Evolutionary conservation across 1,140 invertebrate species (phyloP).

Genomic region (Nymphalis io): DNA sequence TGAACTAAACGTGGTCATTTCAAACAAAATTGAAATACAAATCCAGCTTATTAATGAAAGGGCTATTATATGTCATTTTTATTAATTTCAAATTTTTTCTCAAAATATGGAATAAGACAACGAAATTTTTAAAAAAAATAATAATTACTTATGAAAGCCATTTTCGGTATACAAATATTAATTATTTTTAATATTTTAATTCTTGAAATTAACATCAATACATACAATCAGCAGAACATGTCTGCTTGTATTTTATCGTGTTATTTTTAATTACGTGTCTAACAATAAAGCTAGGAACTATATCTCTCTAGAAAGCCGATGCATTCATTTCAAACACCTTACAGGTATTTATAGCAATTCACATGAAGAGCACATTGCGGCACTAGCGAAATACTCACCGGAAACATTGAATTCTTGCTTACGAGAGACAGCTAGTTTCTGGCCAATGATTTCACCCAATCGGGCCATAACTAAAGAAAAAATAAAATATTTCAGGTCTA

Average conservation of each 20-base stretch:
- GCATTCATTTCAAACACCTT: not conserved
- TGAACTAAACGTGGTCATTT: not conserved
- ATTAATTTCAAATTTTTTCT: not conserved
- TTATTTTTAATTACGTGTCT: too few species aligned
- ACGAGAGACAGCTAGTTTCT: constrained; percentile 5
- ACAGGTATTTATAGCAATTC: constrained; percentile 15
- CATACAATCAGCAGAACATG: too few species aligned
- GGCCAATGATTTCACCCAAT: constrained; percentile 14
- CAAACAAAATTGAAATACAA: not conserved
- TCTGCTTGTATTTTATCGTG: too few species aligned
- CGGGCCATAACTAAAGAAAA: constrained; percentile 3
- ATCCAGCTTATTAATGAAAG: not conserved
- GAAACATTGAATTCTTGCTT: not conserved
- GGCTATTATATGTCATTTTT: not conserved
- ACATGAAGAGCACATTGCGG: not conserved
- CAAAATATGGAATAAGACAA: too few species aligned
- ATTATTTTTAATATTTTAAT: too few species aligned
- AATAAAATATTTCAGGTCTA: not conserved
- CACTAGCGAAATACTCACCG: constrained; percentile 2
- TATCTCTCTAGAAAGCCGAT: not conserved
- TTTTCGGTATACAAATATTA: too few species aligned
- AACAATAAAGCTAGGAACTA: not conserved
- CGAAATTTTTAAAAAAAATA: too few species aligned
- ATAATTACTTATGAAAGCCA: too few species aligned
- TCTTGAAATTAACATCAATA: too few species aligned